Evolutionary conservation across 2,888 invertebrate genomes (phyloP).

Genomic region (Dynastes grantii): DNA sequence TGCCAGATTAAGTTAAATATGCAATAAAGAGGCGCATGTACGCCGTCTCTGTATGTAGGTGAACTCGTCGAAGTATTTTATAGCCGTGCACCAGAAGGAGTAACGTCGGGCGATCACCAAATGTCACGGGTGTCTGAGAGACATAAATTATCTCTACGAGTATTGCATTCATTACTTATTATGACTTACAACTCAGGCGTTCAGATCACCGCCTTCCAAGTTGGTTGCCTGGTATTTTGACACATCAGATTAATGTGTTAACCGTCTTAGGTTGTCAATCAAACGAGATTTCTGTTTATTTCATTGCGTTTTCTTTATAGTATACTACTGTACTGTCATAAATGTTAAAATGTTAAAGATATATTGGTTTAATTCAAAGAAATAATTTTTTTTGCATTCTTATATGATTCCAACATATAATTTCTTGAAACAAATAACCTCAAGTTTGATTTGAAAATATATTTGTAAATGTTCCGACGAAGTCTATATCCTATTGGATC

Average conservation of each 20-base stretch:
- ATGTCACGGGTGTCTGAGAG: conserved; percentile 15
- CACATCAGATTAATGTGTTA: conserved; percentile 7
- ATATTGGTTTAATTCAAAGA: no score
- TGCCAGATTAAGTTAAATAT: no score
- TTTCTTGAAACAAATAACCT: no score
- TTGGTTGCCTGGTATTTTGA: conserved; percentile 1
- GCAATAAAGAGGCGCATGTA: neutral
- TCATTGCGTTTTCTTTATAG: neutral
- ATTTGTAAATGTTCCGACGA: no score
- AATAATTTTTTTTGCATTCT: no score
- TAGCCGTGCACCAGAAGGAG: neutral
- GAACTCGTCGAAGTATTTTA: neutral
- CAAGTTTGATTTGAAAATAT: no score
- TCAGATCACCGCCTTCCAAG: neutral
- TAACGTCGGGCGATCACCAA: neutral
- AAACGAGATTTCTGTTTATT: neutral
- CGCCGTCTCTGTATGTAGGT: neutral
- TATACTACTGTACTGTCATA: no score
- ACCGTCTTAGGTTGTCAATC: neutral
- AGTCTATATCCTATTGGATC: no score
- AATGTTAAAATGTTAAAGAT: no score
- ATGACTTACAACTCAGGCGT: conserved; percentile 15
- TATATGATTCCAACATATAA: no score
- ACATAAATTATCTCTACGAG: conserved; percentile 32
- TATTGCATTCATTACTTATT: conserved; percentile 36